Evolutionary conservation across 2,797 vertebrate genomes (phyloP), one percentile per base, ranked within the genome.

Genomic region (Fundulus diaphanus): DNA sequence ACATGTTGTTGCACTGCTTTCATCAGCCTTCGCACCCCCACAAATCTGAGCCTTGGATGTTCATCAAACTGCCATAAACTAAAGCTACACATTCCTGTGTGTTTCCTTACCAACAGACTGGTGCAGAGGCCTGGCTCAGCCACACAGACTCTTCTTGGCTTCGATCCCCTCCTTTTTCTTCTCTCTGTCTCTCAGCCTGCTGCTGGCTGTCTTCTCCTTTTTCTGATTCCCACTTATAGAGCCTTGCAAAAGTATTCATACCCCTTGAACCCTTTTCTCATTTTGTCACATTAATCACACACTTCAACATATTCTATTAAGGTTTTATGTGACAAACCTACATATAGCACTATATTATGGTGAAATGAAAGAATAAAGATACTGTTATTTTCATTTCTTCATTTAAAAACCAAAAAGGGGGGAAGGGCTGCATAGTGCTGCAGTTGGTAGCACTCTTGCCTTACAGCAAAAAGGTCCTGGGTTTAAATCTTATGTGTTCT

Each of bases 61-160:
- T 94, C 93, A 94, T 94, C 94, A 94, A 94, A 93, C 85, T 86
- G 91, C 92, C 89, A 92, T 94, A 92, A 95, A 94, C 89, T 93
- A 93, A 88, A 86, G 84, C 84, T 65, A 89, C 92, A 90, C 94
- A 96, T 95, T 95, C 94, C 92, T 87, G 77, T 84, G 79, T 69
- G 92, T 94, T 89, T 90, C 94, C 94, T 90, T 90, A 95, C 93
- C 94, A 93, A 96, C 94, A 90, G 89, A 89, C 91, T 91, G 86
- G 82, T 85, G 89, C 87, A 87, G 83, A 87, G 91, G 75, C 82
- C 88, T 94, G 92, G 90, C 92, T 92, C 57, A 74, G 72, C 74
- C 90, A 86, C 90, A 87, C 81, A 66, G 73, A 72, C 84, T 46
- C 80, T 73, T 82, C 83, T 89, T 89, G 87, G 89, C 86, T 78